Conservation (phyloP, 2,888 invertebrate species). For the Tribolium freemani region DNA sequence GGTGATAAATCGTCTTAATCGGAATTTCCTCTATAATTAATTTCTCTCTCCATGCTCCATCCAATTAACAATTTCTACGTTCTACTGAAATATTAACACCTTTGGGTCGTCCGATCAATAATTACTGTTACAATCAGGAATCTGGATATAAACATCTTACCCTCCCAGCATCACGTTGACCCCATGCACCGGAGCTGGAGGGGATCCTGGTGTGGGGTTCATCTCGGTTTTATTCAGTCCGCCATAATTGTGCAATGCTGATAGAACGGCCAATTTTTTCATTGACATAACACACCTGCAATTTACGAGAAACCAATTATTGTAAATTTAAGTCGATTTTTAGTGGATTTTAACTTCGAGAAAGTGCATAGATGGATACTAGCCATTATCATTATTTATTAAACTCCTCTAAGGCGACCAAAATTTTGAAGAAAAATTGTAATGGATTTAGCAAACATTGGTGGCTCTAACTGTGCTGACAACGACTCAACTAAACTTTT, state of each 20-base stretch:
- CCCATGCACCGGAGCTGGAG: slow-evolving; percentile 70
- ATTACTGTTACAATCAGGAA: slow-evolving; percentile 8
- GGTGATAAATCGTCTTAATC: background rate
- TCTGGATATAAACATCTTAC: slow-evolving; percentile 69
- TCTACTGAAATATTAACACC: slow-evolving; percentile 2
- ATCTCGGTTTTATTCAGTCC: slow-evolving; percentile 67
- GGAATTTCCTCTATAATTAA: slow-evolving; percentile 1
- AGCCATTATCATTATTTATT: background rate
- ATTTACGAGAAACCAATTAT: too few relatives aligned
- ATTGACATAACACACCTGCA: slow-evolving; percentile 75
- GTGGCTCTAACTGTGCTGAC: too few relatives aligned
- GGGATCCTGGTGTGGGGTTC: slow-evolving; percentile 63
- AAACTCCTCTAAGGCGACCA: background rate
- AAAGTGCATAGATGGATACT: background rate
- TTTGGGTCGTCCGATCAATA: slow-evolving; percentile 16
- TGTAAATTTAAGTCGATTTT: too few relatives aligned
- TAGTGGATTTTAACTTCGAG: background rate
- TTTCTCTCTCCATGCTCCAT: background rate
- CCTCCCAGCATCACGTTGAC: slow-evolving; percentile 85
- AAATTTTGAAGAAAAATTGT: background rate
- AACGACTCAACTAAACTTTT: too few relatives aligned
- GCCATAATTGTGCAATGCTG: slow-evolving; percentile 71
- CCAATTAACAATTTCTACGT: slow-evolving; percentile 2
- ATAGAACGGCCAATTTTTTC: slow-evolving; percentile 75
- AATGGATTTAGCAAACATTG: too few relatives aligned